Evolutionary conservation across 1,140 invertebrate genomes (phyloP).

Genomic region (Coelopa frigida): DNA sequence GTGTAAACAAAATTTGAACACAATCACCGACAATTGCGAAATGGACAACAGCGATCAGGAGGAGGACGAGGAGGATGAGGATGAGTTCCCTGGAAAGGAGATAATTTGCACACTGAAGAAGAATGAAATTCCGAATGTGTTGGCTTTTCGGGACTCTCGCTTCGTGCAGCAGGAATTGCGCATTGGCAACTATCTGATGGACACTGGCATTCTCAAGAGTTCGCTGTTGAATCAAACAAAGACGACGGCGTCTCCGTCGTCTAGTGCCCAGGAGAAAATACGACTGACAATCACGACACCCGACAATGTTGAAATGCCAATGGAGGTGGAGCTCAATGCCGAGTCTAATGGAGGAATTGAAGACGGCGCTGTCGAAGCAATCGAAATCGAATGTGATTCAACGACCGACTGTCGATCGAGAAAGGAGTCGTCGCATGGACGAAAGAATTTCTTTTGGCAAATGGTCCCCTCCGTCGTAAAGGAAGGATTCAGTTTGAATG

Average conservation of each 20-base stretch:
- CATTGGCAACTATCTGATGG: constrained; percentile 42
- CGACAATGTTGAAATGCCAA: constrained; percentile 35
- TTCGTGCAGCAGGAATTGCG: constrained; percentile 43
- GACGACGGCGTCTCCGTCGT: constrained; percentile 6
- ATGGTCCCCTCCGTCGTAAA: constrained; percentile 29
- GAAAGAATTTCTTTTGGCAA: constrained; percentile 39
- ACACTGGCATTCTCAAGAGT: constrained; percentile 42
- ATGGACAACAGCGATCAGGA: constrained; percentile 20
- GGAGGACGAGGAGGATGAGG: constrained; percentile 6
- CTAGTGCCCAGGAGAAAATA: constrained; percentile 21
- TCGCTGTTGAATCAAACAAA: constrained; percentile 22
- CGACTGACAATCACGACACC: constrained; percentile 38
- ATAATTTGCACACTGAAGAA: constrained; percentile 28
- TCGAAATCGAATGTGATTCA: constrained; percentile 23
- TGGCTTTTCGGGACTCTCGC: constrained; percentile 40
- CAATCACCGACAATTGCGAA: constrained; percentile 25
- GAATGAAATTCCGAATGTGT: constrained; percentile 42
- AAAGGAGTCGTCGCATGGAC: not conserved
- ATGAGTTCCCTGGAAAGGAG: not conserved
- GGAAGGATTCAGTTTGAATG: constrained; percentile 35
- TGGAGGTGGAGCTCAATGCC: constrained; percentile 30
- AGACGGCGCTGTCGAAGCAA: constrained; percentile 36
- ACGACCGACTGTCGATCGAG: not conserved
- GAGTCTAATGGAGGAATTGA: constrained; percentile 21
- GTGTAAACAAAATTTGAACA: constrained; percentile 38